Base-by-base conservation (phyloP, 1,140 invertebrate genomes). In the Hycleus cichorii region DNA sequence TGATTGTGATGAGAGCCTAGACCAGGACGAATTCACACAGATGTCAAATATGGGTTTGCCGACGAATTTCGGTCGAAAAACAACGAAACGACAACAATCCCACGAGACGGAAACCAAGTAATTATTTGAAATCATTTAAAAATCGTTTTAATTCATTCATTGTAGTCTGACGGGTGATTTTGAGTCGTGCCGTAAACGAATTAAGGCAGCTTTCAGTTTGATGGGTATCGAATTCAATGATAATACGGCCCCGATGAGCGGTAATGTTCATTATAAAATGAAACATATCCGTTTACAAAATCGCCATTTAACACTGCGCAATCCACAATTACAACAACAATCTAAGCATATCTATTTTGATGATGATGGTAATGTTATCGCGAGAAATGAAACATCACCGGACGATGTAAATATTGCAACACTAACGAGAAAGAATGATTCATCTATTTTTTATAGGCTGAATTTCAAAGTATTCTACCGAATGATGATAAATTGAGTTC, bases 201-300 rank as follows among this genome's bases (percentile, higher is more conserved):
- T 85, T 2, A 82, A 82, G 64, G 76, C 78, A 32, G 85, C 84
- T 6, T 84, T 87, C 65, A 80, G 80, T 55, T 74, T 84, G 47
- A 84, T 88, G 78, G 84, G 84, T 2, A 83, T 81, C 63, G 75
- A 77, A 46, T 81, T 77, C 58, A 65, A 74, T 18, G 74, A 79
- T 9, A 65, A 73, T 53, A 58, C 72, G 18, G 68, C 69, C 18
- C 64, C 67, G 67, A 70, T 70, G 47, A 69, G 74, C 61, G 85
- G 84, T 2, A 76, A 81, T 58, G 75, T 87, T 2, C 75, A 83
- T 40, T 86, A 84, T 64, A 79, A 79, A 50, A 85, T 86, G 70
- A 75, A 78, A 53, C 79, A 83, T 66, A 82, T 83, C 53, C 73
- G 78, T 47, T 70, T 76, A 39, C 81, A 82, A 61, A 83, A 83